A percentile compares a stretch with the other conserved stretches of the same genome.
These are phyloP conservation scores for Trichonephila inaurata DNA, from an alignment of 1,140 invertebrate genomes.

Conservation along the genomic window DNA sequence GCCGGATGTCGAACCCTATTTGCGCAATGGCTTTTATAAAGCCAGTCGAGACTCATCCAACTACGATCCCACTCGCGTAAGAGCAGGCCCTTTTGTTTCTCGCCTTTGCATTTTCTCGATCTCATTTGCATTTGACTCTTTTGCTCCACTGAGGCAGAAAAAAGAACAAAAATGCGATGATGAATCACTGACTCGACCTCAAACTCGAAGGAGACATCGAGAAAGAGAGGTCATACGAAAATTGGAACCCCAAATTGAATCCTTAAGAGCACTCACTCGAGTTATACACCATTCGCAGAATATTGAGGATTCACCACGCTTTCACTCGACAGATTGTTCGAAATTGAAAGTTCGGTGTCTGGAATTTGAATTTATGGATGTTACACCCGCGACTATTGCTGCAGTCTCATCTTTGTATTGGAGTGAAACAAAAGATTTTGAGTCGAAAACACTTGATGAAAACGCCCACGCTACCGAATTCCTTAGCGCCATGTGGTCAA, in stretches of 20 bases:
- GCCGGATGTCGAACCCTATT: slow-evolving; percentile 43
- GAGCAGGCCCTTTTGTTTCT: slow-evolving; percentile 25
- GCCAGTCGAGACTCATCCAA: background rate
- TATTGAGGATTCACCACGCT: background rate
- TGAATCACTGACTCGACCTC: slow-evolving; percentile 66
- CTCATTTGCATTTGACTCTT: slow-evolving; percentile 35
- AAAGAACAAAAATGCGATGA: slow-evolving; percentile 39
- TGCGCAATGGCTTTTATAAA: background rate
- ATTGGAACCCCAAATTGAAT: slow-evolving; percentile 35
- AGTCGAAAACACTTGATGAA: background rate
- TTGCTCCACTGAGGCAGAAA: slow-evolving; percentile 20
- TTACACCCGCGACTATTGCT: background rate
- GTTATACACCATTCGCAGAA: background rate
- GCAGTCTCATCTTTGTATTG: background rate
- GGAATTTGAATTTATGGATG: background rate
- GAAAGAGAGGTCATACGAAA: slow-evolving; percentile 10
- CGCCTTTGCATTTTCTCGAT: slow-evolving; percentile 21
- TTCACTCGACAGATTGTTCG: background rate
- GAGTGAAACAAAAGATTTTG: background rate
- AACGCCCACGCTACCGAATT: slow-evolving; percentile 19
- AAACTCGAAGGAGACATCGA: slow-evolving; percentile 1
- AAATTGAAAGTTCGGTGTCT: background rate
- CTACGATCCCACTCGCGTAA: background rate
- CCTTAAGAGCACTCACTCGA: background rate
- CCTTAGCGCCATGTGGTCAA: background rate